Conservation (phyloP, 1,140 invertebrate genomes). For the Sycophaga agraensis region DNA sequence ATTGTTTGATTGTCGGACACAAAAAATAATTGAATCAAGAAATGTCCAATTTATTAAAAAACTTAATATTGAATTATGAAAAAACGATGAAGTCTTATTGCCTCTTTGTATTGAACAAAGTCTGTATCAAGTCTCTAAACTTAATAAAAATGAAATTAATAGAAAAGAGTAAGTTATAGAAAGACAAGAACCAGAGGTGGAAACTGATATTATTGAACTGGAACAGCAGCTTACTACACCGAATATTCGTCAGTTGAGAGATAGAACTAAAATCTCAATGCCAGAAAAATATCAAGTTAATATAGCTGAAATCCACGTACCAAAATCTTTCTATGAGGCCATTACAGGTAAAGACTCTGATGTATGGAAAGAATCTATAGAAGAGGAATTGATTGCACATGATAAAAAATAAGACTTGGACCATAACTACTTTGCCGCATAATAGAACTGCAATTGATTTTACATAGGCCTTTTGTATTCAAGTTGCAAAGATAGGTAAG, state of each 20-base stretch:
- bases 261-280: background rate
- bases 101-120: background rate
- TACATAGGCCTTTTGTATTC: constrained; percentile 26
- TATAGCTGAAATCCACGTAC: background rate
- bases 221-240: background rate
- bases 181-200: background rate
- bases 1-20: constrained; percentile 3
- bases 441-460: constrained; percentile 23
- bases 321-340: background rate
- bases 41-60: constrained; percentile 17
- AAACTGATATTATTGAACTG: background rate
- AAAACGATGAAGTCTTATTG: background rate
- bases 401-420: constrained; percentile 43
- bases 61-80: background rate
- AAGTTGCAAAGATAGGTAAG: background rate
- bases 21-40: background rate
- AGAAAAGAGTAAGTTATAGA: too few relatives aligned
- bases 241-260: background rate
- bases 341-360: background rate
- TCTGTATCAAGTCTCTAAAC: too few relatives aligned
- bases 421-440: constrained; percentile 29
- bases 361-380: constrained; percentile 42
- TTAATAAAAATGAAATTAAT: too few relatives aligned
- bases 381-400: constrained; percentile 37
- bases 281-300: background rate